phyloP scores from a whole-genome alignment of 35 echinoderm and acorn worm species.

The Eucidaris tribuloides region DNA sequence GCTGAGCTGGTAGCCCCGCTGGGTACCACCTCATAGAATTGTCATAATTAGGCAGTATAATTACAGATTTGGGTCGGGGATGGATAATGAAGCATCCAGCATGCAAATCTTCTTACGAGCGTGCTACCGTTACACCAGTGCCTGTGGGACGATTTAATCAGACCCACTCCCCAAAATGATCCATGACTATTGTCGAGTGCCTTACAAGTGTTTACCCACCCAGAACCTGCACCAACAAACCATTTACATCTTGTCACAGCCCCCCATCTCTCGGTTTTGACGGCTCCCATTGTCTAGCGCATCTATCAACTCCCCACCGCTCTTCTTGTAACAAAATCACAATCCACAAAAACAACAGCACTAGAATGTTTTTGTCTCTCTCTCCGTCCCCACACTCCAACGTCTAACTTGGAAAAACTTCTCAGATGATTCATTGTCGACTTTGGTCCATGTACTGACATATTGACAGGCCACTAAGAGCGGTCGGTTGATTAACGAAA shows the following conservation, averaged over 20 bases:
- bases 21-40: too few relatives aligned
- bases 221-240: neutral
- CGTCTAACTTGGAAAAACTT: neutral
- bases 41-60: too few relatives aligned
- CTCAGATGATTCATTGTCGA: constrained; percentile 2
- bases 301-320: constrained; percentile 3
- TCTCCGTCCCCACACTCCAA: too few relatives aligned
- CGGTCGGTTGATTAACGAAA: constrained; percentile 15
- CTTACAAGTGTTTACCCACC: constrained; percentile 23
- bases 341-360: constrained; percentile 10
- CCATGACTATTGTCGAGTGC: neutral
- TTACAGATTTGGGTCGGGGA: too few relatives aligned
- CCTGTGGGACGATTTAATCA: too few relatives aligned
- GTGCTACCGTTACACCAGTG: too few relatives aligned
- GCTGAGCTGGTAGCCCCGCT: neutral
- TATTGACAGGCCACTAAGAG: constrained; percentile 17
- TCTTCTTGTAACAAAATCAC: constrained; percentile 18
- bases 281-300: neutral
- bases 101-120: too few relatives aligned
- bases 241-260: neutral
- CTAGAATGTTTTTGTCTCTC: constrained; percentile 25
- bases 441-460: neutral
- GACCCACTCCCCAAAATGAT: neutral
- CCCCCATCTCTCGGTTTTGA: neutral
- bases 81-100: too few relatives aligned